Evolutionary conservation across 2,113 vertebrate species (phyloP).

Genomic region (Crotalus tigris): DNA sequence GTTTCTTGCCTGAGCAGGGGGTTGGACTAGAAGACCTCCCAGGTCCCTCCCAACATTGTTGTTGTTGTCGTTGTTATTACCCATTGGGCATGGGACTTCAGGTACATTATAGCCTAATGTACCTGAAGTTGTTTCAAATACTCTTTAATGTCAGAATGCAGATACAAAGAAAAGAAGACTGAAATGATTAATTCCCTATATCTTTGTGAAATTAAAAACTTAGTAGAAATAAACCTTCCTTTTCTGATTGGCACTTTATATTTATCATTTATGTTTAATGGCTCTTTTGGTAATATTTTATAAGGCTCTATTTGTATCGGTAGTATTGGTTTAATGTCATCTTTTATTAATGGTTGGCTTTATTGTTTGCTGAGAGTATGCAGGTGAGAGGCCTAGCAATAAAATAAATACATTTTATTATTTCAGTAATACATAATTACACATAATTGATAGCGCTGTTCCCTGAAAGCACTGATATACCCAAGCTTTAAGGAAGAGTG

Average conservation of each 20-base stretch:
- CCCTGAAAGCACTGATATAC: neutral
- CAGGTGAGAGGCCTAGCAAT: neutral
- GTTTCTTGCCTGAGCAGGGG: too few species aligned
- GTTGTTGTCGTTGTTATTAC: too few species aligned
- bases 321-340: neutral
- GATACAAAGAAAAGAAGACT: neutral
- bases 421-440: neutral
- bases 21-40: too few species aligned
- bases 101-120: too few species aligned
- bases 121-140: neutral
- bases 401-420: neutral
- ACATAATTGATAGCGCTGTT: neutral
- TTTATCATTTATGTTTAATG: neutral
- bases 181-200: neutral
- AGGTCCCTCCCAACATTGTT: too few species aligned
- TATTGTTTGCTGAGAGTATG: neutral
- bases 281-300: neutral
- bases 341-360: neutral
- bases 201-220: neutral
- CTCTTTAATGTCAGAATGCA: neutral
- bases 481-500: neutral
- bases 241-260: neutral
- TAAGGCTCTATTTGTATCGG: neutral
- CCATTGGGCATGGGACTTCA: too few species aligned
- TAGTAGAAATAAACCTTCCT: neutral